These are phyloP conservation scores for Pontoporia blainvillei DNA, from an alignment of 2,113 vertebrate species.

Conservation along the genomic window DNA sequence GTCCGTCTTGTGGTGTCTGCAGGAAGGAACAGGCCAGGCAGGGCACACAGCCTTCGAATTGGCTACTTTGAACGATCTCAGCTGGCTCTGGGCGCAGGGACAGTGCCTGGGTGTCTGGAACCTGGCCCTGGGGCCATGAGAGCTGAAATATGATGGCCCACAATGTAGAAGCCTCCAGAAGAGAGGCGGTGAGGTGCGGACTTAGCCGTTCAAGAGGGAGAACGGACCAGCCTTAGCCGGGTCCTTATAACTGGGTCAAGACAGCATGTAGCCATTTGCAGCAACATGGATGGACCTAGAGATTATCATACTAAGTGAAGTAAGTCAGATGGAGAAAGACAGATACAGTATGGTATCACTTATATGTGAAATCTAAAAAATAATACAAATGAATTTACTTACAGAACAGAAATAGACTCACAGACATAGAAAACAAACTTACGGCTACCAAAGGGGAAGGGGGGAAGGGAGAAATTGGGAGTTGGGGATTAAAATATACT, in stretches of 20 bases:
- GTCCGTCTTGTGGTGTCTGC: not conserved
- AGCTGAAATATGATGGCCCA: not conserved
- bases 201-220: not conserved
- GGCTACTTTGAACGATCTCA: not conserved
- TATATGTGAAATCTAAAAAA: not conserved
- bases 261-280: not conserved
- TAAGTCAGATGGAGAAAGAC: not conserved
- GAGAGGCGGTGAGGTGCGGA: not conserved
- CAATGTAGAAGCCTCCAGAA: not conserved
- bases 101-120: not conserved
- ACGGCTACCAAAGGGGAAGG: not conserved
- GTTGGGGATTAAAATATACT: not conserved
- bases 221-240: not conserved
- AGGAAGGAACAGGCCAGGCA: not conserved
- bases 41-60: not conserved
- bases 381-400: not conserved
- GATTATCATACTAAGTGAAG: not conserved
- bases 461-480: not conserved
- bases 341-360: not conserved
- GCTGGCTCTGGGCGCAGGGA: not conserved
- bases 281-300: not conserved
- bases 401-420: not conserved
- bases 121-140: not conserved
- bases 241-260: not conserved
- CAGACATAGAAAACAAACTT: not conserved